Evolutionary conservation across 2,113 vertebrate genomes (phyloP), one percentile per base, ranked within the genome.

Genomic region (Aix galericulata): DNA sequence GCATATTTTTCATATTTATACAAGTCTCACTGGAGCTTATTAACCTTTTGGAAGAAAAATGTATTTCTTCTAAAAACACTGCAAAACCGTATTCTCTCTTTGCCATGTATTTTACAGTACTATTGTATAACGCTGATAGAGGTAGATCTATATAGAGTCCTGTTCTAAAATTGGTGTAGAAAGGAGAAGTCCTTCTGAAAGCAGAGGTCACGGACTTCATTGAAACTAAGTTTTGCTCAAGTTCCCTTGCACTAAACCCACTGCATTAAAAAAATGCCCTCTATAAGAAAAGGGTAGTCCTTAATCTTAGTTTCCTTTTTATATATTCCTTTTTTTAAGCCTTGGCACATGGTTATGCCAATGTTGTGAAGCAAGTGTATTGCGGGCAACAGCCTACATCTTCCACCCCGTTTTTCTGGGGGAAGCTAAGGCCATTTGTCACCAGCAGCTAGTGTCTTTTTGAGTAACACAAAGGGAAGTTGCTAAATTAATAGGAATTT

Each of bases 1-100:
- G 52, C 63, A 15, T 87, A 58, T 60, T 87, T 95, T 89, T 91
- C 3, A 18, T 84, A 56, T 62, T 85, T 73, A 34, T 34, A 46
- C 11, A 58, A 82, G 34, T 90, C 88, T 94, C 91, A 36, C 59
- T 86, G 82, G 94, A 90, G 55, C 82, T 86, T 95, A 63, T 75
- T 95, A 94, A 73, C 46, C 36, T 92, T 86, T 40, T 27, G 1
- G 46, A 22, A 34, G 76, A 44, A 81, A 75, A 76, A 8, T 34
- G 8, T 69, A 42, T 91, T 88, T 91, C 11, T 86, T 83, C 32
- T 71, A 16, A 86, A 94, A 86, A 27, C 18, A 2, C n/a, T 56
- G 46, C 46, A 48, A 48, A 48, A 48, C 20, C 20, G 6, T 48
- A 48, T 48, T 48, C 46, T 48, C 46, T 48, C 20, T 48, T 48